Base-by-base conservation (phyloP, 2,888 invertebrate species). In the Acrobasis consociella region DNA sequence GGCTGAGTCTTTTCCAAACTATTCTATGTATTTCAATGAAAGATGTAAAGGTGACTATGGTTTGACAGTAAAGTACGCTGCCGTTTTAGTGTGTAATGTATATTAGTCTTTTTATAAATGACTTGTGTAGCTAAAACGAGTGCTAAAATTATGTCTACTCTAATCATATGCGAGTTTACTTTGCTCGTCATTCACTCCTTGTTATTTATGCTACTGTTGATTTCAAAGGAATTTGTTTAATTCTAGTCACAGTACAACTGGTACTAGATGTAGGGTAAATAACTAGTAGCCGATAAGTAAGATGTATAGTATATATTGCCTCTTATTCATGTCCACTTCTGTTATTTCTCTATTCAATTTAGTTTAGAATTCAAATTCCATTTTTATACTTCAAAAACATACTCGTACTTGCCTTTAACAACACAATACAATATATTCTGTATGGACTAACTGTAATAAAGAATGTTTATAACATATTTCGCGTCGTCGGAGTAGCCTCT, bases 181-280 rank as follows among this genome's bases (percentile, higher is more conserved):
- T 72, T 75, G 80, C 75, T 80, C 75, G 67, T 73, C 66, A 71
- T 64, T 67, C 77, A 76, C 65, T 62, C 37, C 37, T 55, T 52
- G 39, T 60, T 62, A 50, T 52, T 39, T 46, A 42, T 58, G 56
- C 56, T 13, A 61, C n/a, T 53, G 15, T 37, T 55, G 22, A 55
- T 55, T 62, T 49, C 49, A 64, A 68, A 73, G 70, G 74, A 76
- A 73, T 73, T 78, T 70, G 71, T 74, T 75, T 77, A 83, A 81
- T 82, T 85, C 89, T 91, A 91, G 90, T 90, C 90, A 90, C 84
- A 85, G 85, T 86, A 72, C 73, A 84, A 75, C 83, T 86, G 83
- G 75, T 86, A 83, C 85, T 87, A 85, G 85, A 83, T 75, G 69
- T 77, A 81, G 72, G 75, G 63, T 62, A 66, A 59, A 60, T 59